Evolutionary conservation across 1,140 invertebrate species (phyloP).

Genomic region (Araneus ventricosus): DNA sequence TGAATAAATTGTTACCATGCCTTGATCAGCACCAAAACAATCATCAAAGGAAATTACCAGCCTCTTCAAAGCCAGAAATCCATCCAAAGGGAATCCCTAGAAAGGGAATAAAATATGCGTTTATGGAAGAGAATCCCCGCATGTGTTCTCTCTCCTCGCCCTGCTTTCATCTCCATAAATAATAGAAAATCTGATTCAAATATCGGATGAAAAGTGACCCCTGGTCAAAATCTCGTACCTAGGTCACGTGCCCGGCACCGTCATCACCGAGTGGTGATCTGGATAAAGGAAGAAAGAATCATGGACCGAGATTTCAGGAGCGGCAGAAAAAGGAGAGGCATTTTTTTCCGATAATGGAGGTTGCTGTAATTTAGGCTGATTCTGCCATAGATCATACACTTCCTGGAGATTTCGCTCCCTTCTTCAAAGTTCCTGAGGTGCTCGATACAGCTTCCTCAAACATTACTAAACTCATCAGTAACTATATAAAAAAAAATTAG

Average conservation of each 20-base stretch:
- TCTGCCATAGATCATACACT: neutral
- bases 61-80: neutral
- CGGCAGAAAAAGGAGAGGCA: constrained; percentile 1
- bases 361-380: constrained; percentile 15
- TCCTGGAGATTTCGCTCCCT: neutral
- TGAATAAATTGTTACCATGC: no score
- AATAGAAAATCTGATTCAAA: constrained; percentile 71
- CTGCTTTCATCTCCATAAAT: constrained; percentile 62
- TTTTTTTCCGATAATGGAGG: constrained; percentile 6
- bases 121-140: neutral
- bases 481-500: no score
- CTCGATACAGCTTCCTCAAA: no score
- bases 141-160: neutral
- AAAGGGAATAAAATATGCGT: neutral
- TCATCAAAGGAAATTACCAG: neutral
- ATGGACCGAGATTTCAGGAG: constrained; percentile 44
- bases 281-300: neutral
- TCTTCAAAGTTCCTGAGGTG: neutral
- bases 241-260: constrained; percentile 30
- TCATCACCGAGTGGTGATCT: neutral
- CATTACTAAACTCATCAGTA: no score
- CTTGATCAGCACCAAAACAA: neutral
- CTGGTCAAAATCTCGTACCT: constrained; percentile 57
- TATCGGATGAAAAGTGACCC: constrained; percentile 72
- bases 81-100: neutral